Percentiles rank a stretch among this genome's conserved stretches.
Conservation (phyloP, 2,113 vertebrate genomes). For the Mandrillus leucophaeus region DNA sequence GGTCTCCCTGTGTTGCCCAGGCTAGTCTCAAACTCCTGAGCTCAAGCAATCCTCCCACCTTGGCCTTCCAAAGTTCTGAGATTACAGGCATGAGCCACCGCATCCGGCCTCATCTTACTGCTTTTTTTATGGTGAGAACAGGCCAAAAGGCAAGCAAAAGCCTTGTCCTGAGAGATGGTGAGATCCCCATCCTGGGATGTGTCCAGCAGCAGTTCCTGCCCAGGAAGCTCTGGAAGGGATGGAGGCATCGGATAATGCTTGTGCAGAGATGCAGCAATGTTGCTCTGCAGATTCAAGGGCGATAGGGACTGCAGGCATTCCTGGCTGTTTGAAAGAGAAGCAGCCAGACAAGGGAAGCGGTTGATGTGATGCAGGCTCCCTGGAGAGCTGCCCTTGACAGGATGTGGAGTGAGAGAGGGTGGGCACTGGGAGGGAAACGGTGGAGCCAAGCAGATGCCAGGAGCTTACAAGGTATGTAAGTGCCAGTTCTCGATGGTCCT, state of each 20-base stretch:
- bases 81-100: not conserved
- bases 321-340: not conserved
- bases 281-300: not conserved
- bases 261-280: not conserved
- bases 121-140: not conserved
- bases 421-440: not conserved
- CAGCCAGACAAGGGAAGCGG: not conserved
- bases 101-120: not conserved
- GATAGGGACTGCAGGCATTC: not conserved
- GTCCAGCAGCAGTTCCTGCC: not conserved
- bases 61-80: not conserved
- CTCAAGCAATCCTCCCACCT: not conserved
- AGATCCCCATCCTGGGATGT: not conserved
- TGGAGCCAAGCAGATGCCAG: not conserved
- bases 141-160: not conserved
- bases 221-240: not conserved
- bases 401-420: not conserved
- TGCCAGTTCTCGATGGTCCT: not conserved
- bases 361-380: no score
- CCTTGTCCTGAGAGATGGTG: not conserved
- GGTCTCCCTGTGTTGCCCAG: not conserved
- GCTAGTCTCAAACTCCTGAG: not conserved
- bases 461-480: not conserved
- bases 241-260: not conserved
- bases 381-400: not conserved